Percentiles rank a stretch among this genome's conserved stretches.
These are phyloP conservation scores for Hepsetus odoe DNA, from an alignment of 2,113 vertebrate genomes.

Conservation along the genomic window DNA sequence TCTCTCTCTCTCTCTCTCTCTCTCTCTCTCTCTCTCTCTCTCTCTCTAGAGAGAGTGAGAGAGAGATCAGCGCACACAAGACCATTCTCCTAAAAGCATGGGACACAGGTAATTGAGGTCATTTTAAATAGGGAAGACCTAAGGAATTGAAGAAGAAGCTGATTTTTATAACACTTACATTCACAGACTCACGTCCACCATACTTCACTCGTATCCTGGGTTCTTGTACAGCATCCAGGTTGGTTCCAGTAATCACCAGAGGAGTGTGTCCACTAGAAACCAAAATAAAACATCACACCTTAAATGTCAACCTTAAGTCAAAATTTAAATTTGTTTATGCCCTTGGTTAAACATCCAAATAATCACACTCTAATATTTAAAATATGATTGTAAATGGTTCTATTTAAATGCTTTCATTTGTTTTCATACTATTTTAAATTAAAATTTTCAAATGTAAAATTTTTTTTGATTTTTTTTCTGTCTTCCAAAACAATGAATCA, in stretches of 20 bases:
- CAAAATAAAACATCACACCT: background rate
- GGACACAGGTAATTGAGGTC: conserved; percentile 42
- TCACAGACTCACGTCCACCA: conserved; percentile 90
- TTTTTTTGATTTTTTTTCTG: too few species aligned
- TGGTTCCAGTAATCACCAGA: conserved; percentile 90
- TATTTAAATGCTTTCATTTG: too few species aligned
- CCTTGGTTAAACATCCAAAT: too few species aligned
- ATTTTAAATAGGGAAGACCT: conserved; percentile 20
- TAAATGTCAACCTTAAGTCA: background rate
- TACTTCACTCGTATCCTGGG: conserved; percentile 92
- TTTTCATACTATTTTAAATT: too few species aligned
- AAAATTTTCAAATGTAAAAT: too few species aligned
- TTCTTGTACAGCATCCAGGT: conserved; percentile 95
- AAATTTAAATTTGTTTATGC: too few species aligned
- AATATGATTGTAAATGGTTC: too few species aligned
- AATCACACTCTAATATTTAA: too few species aligned
- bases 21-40: too few species aligned
- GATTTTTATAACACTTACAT: conserved; percentile 79
- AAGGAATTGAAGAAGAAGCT: conserved; percentile 21
- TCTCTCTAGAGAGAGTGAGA: conserved; percentile 37
- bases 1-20: too few species aligned
- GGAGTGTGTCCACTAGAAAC: conserved; percentile 88
- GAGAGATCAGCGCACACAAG: background rate
- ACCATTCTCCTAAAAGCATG: conserved; percentile 27
- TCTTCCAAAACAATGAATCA: too few species aligned